Evolutionary conservation across 1,140 invertebrate genomes (phyloP), one percentile per base, ranked within the genome.

Genomic region (Oppia nitens): DNA sequence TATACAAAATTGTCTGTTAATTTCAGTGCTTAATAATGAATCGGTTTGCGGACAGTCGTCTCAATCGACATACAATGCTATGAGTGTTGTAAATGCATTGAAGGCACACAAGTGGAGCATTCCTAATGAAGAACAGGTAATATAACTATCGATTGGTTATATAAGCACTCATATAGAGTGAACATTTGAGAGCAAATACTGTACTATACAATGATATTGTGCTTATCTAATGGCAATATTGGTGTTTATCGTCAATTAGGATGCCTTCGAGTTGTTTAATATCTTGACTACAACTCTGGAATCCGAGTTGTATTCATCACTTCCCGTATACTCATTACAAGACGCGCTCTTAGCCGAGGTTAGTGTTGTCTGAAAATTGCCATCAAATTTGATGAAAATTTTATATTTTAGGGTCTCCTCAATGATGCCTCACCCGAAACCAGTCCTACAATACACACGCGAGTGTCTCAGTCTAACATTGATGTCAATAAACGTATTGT

Each of bases 251-350:
- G 47, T 53, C 59, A 64, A 63, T 14, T 49, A 75, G 74, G 90
- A 95, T 76, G 85, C 87, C 21, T 88, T 93, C 71, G 89, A 95
- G 70, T 69, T 93, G 50, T 83, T 92, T 60, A 86, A 91, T 74
- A 81, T 89, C 14, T 69, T 95, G 63, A 76, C 90, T 12, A 80
- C 84, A 26, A 88, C 87, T 27, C 73, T 94, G 21, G 86, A 90
- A 71, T 83, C 88, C 71, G 88, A 94, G 73, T 78, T 81, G 17
- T 74, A 79, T 55, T 61, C 65, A 49, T 67, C 64, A 24, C 67
- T 68, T 20, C 64, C 65, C 48, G 66, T 64, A 47, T 71, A 54
- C 23, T 71, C 72, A 11, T 62, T 73, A 11, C 68, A 72, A 64
- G 73, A 73, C 62, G 55, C 66, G 11, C 52, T 62, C 3, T 59